phyloP scores from a whole-genome alignment of 1,140 invertebrate genomes.

The Armadillidium nasatum region DNA sequence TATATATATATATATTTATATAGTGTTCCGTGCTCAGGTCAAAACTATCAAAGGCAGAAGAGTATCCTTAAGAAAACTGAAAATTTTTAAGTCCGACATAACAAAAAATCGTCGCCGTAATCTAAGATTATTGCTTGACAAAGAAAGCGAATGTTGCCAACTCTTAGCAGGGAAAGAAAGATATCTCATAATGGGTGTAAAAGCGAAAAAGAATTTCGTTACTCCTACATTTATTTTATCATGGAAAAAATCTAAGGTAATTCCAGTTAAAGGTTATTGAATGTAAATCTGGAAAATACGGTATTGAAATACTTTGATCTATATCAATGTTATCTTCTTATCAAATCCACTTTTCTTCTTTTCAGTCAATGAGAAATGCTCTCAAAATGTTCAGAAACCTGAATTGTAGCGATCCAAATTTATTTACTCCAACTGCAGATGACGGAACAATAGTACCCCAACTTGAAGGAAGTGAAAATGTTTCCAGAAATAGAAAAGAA shows the following conservation, averaged over 20 bases:
- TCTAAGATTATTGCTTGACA: neutral
- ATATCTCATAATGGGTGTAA: neutral
- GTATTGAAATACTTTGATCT: too few species aligned
- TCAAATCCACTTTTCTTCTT: neutral
- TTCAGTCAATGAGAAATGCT: conserved; percentile 35
- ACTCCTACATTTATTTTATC: neutral
- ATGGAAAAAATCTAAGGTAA: neutral
- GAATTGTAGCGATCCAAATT: conserved; percentile 37
- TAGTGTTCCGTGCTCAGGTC: too few species aligned
- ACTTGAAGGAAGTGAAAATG: neutral
- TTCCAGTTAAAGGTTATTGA: neutral
- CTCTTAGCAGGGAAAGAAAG: neutral
- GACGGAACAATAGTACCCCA: neutral
- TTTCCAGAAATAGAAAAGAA: neutral
- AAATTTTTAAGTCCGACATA: neutral
- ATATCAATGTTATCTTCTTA: too few species aligned
- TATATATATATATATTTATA: too few species aligned
- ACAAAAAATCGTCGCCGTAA: neutral
- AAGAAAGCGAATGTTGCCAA: neutral
- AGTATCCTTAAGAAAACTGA: neutral
- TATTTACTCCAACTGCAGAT: conserved; percentile 34
- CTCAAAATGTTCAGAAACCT: conserved; percentile 33
- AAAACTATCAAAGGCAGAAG: neutral
- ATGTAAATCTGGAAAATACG: too few species aligned
- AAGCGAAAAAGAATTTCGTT: neutral